Base-by-base conservation (phyloP, 1,140 invertebrate species). In the Cyclina sinensis region DNA sequence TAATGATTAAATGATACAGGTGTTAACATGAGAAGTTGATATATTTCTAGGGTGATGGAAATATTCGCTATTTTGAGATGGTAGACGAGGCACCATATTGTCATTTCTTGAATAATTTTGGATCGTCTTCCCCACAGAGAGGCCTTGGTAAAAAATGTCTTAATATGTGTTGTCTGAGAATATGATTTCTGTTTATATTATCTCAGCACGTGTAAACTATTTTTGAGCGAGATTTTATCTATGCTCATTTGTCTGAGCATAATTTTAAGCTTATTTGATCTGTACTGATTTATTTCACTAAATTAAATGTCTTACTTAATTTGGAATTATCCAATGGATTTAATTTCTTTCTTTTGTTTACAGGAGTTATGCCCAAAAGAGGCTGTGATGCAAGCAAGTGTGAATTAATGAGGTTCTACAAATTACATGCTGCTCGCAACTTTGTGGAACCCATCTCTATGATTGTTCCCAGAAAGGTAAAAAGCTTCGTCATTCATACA, bases 71-170 rank as follows among this genome's bases (percentile, higher is more conserved):
- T 95, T 99, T 98, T 95, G 98, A 99, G 96, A 97, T 99, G 32
- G 97, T 97, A 0, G 97, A 98, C 91, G 97, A 98, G 91, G 95
- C 97, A 1, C 98, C 98, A 0, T 98, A 97, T 95, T 96, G 98
- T 86, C 97, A 99, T 95, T 99, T 98, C 95, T 96, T 99, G 1
- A 98, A 97, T 94, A 98, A 98, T 93, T 99, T 98, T 95, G 97
- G 98, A n/a, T 99, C 98, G 18, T 97, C 98, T 4, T 98, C 99
- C 95, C 99, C 99, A 78, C 99, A 99, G 95, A 96, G 98, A 94
- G 98, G 98, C 3, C 96, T 99, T 48, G 98, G 98, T 95, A 88
- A 92, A 74, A 37, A 27, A 9, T 18, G 11, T n/a, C n/a, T 7
- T 48, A 48, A 7, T 48, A 11, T 18, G 21, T 32, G 9, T 54